Evolutionary conservation across 1,140 invertebrate species (phyloP).

Genomic region (Stegodyphus dumicola): DNA sequence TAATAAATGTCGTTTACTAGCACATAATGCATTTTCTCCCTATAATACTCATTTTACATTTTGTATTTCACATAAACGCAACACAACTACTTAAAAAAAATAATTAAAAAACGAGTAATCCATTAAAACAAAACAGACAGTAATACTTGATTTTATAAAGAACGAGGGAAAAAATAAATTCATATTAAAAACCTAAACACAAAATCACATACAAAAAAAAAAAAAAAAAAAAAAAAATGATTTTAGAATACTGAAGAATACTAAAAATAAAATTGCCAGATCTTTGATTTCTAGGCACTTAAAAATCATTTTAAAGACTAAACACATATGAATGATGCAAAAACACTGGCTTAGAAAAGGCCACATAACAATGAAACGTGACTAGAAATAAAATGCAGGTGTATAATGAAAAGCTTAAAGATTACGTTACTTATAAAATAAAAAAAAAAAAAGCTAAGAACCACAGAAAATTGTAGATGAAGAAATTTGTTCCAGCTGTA

Average conservation of each 20-base stretch:
- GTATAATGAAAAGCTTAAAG: constrained; percentile 4
- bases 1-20: too few relatives aligned
- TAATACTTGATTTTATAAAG: too few relatives aligned
- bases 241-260: not conserved
- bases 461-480: not conserved
- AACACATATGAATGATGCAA: not conserved
- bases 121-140: too few relatives aligned
- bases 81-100: too few relatives aligned
- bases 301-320: not conserved
- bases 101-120: too few relatives aligned
- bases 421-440: not conserved
- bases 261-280: not conserved
- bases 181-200: too few relatives aligned
- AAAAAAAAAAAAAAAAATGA: not conserved
- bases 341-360: constrained; percentile 23
- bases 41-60: too few relatives aligned
- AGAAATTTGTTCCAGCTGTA: too few relatives aligned
- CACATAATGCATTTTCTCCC: too few relatives aligned
- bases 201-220: not conserved
- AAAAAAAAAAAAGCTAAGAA: not conserved
- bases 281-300: constrained; percentile 4
- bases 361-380: constrained; percentile 46
- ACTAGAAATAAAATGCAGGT: constrained; percentile 52
- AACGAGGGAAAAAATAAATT: too few relatives aligned
- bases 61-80: too few relatives aligned